Evolutionary conservation across 2,888 invertebrate species (phyloP).

Genomic region (Pristionchus entomophagus): DNA sequence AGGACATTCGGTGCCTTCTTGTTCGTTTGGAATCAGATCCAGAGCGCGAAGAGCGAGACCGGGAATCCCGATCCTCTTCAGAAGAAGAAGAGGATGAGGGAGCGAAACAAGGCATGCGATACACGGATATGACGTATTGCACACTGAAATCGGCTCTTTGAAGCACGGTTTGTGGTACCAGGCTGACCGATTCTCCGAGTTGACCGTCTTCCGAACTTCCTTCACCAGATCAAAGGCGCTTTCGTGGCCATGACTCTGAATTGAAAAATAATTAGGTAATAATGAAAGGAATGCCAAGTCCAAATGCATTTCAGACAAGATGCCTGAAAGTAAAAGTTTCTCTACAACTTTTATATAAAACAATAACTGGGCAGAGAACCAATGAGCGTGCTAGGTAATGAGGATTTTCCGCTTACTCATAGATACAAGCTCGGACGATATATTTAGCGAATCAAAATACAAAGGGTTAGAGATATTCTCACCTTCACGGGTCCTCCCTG

Average conservation of each 20-base stretch:
- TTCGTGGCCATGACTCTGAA: neutral
- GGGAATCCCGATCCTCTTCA: neutral
- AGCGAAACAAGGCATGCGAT: conserved; percentile 66
- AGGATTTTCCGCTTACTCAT: no score
- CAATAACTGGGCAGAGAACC: no score
- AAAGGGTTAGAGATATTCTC: no score
- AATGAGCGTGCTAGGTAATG: no score
- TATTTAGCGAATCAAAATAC: no score
- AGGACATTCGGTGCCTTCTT: neutral
- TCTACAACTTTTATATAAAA: no score
- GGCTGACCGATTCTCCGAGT: conserved; percentile 59
- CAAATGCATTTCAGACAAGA: no score
- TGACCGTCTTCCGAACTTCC: conserved; percentile 70
- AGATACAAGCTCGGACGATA: no score
- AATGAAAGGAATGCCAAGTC: no score
- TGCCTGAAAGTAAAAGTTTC: no score
- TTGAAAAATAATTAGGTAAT: no score
- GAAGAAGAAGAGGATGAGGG: neutral
- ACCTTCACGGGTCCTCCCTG: conserved; percentile 58
- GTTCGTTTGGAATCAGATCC: no score
- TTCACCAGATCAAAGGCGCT: conserved; percentile 72
- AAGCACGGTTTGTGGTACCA: neutral
- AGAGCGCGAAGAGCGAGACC: neutral
- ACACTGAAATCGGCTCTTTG: conserved; percentile 57
- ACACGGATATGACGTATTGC: conserved; percentile 66